Conservation (phyloP, 2,888 invertebrate species). For the Platynereis dumerilii region DNA sequence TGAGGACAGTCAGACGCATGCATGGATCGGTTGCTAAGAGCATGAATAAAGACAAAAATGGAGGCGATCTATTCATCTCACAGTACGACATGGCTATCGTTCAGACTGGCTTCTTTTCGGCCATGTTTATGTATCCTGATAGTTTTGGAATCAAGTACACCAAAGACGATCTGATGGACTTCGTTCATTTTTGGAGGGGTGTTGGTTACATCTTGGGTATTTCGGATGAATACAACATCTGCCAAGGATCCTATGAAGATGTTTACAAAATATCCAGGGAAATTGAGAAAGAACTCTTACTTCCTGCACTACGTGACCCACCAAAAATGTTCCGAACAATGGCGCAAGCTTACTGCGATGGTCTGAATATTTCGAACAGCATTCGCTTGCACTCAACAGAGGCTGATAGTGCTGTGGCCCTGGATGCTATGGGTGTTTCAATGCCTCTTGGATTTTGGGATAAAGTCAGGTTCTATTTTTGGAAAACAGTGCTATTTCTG, state of each 20-base stretch:
- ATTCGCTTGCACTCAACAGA: conserved; percentile 32
- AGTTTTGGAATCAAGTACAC: conserved; percentile 72
- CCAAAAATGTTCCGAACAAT: conserved; percentile 46
- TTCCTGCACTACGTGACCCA: conserved; percentile 43
- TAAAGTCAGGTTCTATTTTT: not conserved
- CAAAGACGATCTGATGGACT: conserved; percentile 75
- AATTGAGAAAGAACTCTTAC: conserved; percentile 44
- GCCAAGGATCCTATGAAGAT: conserved; percentile 40
- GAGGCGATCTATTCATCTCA: conserved; percentile 68
- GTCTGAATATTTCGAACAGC: conserved; percentile 33
- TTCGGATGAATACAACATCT: conserved; percentile 69
- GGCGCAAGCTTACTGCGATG: conserved; percentile 49
- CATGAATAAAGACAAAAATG: conserved; percentile 38
- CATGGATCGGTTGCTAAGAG: conserved; percentile 68
- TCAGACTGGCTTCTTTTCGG: conserved; percentile 86
- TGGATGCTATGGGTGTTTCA: conserved; percentile 31
- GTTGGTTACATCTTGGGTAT: conserved; percentile 83
- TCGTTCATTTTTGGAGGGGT: conserved; percentile 84
- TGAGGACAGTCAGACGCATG: conserved; percentile 63
- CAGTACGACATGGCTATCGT: conserved; percentile 87
- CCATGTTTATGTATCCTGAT: conserved; percentile 70
- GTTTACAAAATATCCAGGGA: conserved; percentile 45
- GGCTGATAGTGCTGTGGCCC: conserved; percentile 35
- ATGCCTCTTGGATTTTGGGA: not conserved
- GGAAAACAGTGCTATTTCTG: not conserved